These are phyloP conservation scores for Neoseiulus cucumeris DNA, from an alignment of 1,140 invertebrate species.

Conservation along the genomic window DNA sequence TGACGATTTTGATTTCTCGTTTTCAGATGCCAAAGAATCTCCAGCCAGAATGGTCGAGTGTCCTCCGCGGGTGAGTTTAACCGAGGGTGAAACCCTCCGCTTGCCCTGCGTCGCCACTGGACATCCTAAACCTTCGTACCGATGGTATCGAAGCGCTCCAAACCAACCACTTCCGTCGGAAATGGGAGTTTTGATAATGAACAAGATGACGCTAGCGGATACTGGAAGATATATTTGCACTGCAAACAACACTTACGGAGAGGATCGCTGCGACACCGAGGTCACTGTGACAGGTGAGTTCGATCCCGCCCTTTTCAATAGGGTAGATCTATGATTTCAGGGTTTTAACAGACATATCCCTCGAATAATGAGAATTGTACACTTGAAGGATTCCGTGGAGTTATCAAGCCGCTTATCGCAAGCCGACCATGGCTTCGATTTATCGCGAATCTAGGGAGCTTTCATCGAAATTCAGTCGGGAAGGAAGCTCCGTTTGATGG, in stretches of 20 bases:
- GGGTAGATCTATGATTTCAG: too few relatives aligned
- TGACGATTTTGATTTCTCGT: too few relatives aligned
- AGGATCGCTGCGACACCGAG: not conserved
- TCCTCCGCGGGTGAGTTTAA: not conserved
- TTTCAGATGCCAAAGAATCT: constrained; percentile 1
- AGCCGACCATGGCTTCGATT: too few relatives aligned
- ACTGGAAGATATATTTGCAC: not conserved
- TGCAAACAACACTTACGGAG: not conserved
- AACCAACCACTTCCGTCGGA: not conserved
- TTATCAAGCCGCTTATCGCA: too few relatives aligned
- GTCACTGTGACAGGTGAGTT: not conserved
- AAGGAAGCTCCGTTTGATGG: too few relatives aligned
- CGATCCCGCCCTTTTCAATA: too few relatives aligned
- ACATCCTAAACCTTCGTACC: constrained; percentile 1
- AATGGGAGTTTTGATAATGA: not conserved
- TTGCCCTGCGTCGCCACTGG: not conserved
- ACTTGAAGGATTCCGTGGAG: too few relatives aligned
- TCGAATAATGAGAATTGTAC: too few relatives aligned
- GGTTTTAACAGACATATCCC: too few relatives aligned
- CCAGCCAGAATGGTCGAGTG: constrained; percentile 7
- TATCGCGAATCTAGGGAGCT: too few relatives aligned
- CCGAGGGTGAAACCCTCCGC: not conserved
- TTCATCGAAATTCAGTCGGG: too few relatives aligned
- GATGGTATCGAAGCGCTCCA: not conserved
- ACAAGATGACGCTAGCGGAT: constrained; percentile 6